Base-by-base conservation (phyloP, 2,113 vertebrate genomes). In the Hypocryptadius cinnamomeus region DNA sequence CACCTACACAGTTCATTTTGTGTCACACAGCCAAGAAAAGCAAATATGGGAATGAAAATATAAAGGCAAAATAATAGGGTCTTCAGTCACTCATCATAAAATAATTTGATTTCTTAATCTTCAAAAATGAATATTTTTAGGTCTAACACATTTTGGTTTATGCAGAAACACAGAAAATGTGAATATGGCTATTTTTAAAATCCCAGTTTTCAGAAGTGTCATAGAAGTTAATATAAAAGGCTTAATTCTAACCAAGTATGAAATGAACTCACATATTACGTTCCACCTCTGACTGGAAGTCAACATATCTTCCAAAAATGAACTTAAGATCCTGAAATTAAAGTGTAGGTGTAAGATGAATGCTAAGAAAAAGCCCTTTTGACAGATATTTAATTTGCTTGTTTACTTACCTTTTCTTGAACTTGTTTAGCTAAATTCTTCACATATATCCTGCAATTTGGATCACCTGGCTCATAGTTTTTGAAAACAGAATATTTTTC, bases 391-490 rank as follows among this genome's bases (percentile, higher is more conserved):
- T 40, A 3, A 63, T 66, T 22, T 82, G 37, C 10, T 79, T 53
- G 39, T 77, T 74, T 85, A 96, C 97, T 70, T 97, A 99, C 99
- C 97, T 99, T 99, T 97, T 99, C 99, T 79, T 99, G 98, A 95
- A 99, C 98, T 96, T 99, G 99, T 95, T 99, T 99, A 73, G 99
- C 98, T 79, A 99, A 98, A 97, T 99, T 99, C 97, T 99, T 99
- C 96, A 99, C 99, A 79, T 99, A 99, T 93, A 99, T 98, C 89
- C 99, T 98, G 97, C 99, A 99, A 47, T 99, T 99, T 30, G 99
- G 98, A 96, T 99, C 99, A 48, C 99, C 99, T 2, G 99, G 97
- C 66, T 99, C 98, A 63, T 99, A 99, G 88, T 98, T 99, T 98
- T 99, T 99, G 97, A 99, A 99, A 93, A 99, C 98, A 42, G 99